Base-by-base conservation (phyloP, 2,888 invertebrate species). In the Stictocephala bisonia region DNA sequence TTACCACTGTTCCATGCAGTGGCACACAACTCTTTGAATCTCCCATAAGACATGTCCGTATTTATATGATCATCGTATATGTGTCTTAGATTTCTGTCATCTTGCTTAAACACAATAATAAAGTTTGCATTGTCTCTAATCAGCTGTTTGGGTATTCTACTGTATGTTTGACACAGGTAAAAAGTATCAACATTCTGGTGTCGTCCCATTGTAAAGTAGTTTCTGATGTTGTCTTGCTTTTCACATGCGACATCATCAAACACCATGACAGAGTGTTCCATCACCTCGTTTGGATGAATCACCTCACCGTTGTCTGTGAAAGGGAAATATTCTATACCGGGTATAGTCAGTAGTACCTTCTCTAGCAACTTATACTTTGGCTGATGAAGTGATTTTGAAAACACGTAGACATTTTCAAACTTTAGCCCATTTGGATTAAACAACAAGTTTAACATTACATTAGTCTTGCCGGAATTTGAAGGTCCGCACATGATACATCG, bases 101-200 rank as follows among this genome's bases (percentile, higher is more conserved):
- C 82, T 77, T 83, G 82, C 73, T 81, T 80, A 74, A 83, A 84
- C 1, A 82, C 18, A 9, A 83, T 75, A 9, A 83, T 40, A 9
- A 82, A 76, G 75, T 83, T 83, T 6, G 79, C 75, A 78, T 83
- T 83, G 75, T 83, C 82, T 22, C 83, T 74, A 27, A 83, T 77
- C 15, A 82, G 75, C 71, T 83, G 82, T 78, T 83, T 83, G 3
- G 82, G 81, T 44, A 83, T 27, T 3, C 29, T 58, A 20, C 9
- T 9, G 18, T 58, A 58, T 9, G 58, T 27, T 13, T 58, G 58
- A 4, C 9, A n/a, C 11, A 58, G 29, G 20, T 58, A 58, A 15
- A 58, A 58, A 18, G 3, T 27, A 29, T 58, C 58, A 3, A 58
- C 15, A 27, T 58, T 58, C 13, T 58, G 27, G 29, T 58, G 58